Evolutionary conservation across 1,140 invertebrate genomes (phyloP), one percentile per base, ranked within the genome.

Genomic region (Caenorhabditis briggsae): DNA sequence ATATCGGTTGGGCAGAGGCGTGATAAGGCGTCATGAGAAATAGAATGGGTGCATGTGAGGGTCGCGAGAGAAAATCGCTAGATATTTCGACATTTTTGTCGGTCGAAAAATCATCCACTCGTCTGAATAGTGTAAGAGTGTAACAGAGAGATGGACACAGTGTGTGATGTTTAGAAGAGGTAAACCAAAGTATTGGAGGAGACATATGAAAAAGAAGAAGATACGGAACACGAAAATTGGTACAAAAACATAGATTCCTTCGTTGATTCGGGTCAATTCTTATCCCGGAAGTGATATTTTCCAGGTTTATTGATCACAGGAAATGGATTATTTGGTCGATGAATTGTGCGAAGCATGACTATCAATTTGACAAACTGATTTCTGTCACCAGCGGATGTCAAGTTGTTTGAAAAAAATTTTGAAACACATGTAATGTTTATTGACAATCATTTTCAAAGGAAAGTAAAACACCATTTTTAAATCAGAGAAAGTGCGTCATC

Each of bases 1-100:
- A 78, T 78, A 46, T 78, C 70, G n/a, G 23, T 33, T 50, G 70
- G 70, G 43, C 46, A 78, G 43, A 78, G 70, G 70, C 70, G 70
- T 78, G 70, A 78, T 78, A 50, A n/a, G 9, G 23, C 43, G 53
- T 50, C 7, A 78, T n/a, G 70, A 50, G 41, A 33, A 33, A 78
- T 50, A 48, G 18, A 78, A 78, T 50, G 46, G 70, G 46, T 78
- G 43, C 70, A 78, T 78, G 70, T 20, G 70, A 78, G 46, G 46
- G 46, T 48, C 12, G 70, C 9, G 46, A 11, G 46, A 78, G 70
- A 78, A 50, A 78, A 12, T 78, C 43, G 53, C 43, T 33, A 78
- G 70, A 50, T 50, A 78, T 78, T 78, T 78, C 46, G 46, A 41
- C 43, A 50, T 50, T 78, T 50, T 33, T 23, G 23, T 18, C 2